phyloP scores from a whole-genome alignment of 1,140 invertebrate genomes.

The Pogonomyrmex barbatus region DNA sequence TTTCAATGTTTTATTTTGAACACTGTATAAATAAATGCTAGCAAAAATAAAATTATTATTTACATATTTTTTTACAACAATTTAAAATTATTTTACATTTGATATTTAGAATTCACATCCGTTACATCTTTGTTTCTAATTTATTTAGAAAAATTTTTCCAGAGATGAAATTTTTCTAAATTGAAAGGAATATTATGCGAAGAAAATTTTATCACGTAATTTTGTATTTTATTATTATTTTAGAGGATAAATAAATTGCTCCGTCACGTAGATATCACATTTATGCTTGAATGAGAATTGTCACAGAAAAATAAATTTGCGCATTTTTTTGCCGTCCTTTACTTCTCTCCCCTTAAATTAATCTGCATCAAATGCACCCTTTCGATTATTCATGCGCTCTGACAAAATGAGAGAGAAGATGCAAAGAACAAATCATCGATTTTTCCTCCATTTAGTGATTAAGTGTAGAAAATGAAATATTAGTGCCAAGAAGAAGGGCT shows the following conservation, averaged over 20 bases:
- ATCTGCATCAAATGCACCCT: background rate
- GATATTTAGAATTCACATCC: background rate
- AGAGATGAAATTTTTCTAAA: background rate
- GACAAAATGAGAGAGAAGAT: background rate
- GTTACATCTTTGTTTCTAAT: background rate
- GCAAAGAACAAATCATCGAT: background rate
- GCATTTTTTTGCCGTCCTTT: slow-evolving; percentile 15
- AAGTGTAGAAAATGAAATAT: background rate
- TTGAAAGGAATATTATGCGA: background rate
- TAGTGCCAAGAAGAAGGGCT: background rate
- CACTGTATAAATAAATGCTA: background rate
- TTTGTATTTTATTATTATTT: background rate
- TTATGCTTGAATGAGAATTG: background rate
- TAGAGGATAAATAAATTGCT: background rate
- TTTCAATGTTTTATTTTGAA: background rate
- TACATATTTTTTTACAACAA: background rate
- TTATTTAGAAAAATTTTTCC: background rate
- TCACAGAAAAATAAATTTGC: slow-evolving; percentile 15
- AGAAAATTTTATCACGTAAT: background rate
- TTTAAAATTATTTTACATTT: slow-evolving; percentile 1
- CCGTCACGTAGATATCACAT: background rate
- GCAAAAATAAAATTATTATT: slow-evolving; percentile 8
- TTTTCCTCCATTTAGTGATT: background rate
- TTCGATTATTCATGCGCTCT: slow-evolving; percentile 24
- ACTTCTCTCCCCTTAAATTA: background rate